phyloP scores from a whole-genome alignment of 2,113 vertebrate genomes.

The Amphiprion percula region DNA sequence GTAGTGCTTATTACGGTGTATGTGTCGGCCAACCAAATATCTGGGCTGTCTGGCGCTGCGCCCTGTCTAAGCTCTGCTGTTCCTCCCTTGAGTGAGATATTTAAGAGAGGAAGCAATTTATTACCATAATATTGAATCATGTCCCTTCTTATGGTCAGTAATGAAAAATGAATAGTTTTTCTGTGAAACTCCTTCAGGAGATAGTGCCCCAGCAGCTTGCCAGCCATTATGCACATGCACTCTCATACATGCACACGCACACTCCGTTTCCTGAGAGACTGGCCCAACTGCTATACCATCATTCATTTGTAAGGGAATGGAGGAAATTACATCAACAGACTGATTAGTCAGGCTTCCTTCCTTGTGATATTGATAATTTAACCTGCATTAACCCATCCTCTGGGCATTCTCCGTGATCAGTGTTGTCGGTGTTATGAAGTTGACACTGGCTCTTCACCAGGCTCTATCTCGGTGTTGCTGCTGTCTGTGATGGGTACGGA shows the following conservation, averaged over 20 bases:
- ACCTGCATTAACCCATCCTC: conserved; percentile 63
- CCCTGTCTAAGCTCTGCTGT: conserved; percentile 13
- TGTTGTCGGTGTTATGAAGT: conserved; percentile 34
- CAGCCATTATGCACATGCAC: conserved; percentile 7
- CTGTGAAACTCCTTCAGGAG: conserved; percentile 41
- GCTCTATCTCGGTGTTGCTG: conserved; percentile 11
- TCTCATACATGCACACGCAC: not conserved
- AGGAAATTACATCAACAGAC: conserved; percentile 33
- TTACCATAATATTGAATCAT: conserved; percentile 74
- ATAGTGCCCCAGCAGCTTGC: not conserved
- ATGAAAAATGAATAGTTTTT: conserved; percentile 64
- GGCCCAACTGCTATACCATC: conserved; percentile 34
- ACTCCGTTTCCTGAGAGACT: conserved; percentile 29
- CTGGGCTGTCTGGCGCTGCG: conserved; percentile 25
- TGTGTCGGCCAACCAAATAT: not conserved
- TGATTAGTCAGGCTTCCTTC: conserved; percentile 53
- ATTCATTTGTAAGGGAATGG: conserved; percentile 51
- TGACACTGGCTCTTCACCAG: conserved; percentile 7
- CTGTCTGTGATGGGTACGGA: conserved; percentile 44
- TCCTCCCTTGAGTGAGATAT: conserved; percentile 53
- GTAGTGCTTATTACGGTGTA: conserved; percentile 7
- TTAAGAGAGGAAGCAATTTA: conserved; percentile 59
- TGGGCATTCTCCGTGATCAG: conserved; percentile 24
- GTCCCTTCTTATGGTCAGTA: conserved; percentile 53
- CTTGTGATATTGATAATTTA: conserved; percentile 58